These are phyloP conservation scores for Orthonevra nobilis DNA, from an alignment of 2,888 invertebrate genomes.

Conservation along the genomic window DNA sequence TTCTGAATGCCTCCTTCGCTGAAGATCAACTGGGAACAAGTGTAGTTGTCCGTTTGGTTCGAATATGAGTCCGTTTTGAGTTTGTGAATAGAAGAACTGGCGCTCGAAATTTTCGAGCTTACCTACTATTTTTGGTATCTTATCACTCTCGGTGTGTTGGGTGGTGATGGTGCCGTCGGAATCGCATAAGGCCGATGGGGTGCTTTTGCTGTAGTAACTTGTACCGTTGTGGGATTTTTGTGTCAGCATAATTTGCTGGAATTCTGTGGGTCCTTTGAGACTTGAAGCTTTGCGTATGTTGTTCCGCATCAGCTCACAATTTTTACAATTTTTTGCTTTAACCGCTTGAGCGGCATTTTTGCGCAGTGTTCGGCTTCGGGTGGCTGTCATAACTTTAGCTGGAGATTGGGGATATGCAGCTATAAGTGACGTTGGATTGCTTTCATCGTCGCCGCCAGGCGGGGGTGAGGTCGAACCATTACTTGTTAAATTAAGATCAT, in stretches of 20 bases:
- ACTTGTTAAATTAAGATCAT: constrained; percentile 75
- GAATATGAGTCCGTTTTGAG: constrained; percentile 72
- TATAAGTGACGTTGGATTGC: constrained; percentile 75
- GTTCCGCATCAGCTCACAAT: constrained; percentile 74
- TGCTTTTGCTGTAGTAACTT: constrained; percentile 75
- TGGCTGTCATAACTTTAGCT: constrained; percentile 44
- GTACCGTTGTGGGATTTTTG: constrained; percentile 65
- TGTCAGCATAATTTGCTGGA: constrained; percentile 64
- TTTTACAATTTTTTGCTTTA: constrained; percentile 72
- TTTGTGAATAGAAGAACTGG: constrained; percentile 55
- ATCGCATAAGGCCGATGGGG: constrained; percentile 74
- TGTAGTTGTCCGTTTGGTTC: constrained; percentile 72
- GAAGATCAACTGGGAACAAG: constrained; percentile 72
- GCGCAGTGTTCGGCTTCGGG: constrained; percentile 34
- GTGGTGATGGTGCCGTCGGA: constrained; percentile 72
- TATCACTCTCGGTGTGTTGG: constrained; percentile 77
- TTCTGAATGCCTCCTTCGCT: constrained; percentile 77
- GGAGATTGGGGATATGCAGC: constrained; percentile 57
- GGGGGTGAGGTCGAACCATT: constrained; percentile 78
- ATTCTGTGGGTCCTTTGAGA: constrained; percentile 75
- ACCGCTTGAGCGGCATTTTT: constrained; percentile 42
- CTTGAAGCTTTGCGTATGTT: constrained; percentile 77
- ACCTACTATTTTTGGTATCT: constrained; percentile 80
- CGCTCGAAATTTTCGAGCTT: constrained; percentile 78
- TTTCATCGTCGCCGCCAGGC: constrained; percentile 75